Evolutionary conservation across 2,888 invertebrate species (phyloP), one percentile per base, ranked within the genome.

Genomic region (Andricus curvator): DNA sequence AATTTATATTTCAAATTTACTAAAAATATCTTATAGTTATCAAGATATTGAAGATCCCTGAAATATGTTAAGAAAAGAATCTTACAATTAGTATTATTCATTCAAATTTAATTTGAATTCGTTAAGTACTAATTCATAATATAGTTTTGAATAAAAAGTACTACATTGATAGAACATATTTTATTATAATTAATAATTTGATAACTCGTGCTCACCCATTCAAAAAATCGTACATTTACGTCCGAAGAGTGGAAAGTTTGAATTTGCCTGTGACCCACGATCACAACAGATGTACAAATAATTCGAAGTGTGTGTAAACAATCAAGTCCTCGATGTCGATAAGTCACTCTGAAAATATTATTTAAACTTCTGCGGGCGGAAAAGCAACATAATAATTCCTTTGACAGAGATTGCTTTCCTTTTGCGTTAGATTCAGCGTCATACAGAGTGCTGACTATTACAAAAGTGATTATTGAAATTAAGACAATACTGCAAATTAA

Each of bases 381-480:
- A 78, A 90, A 90, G 74, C 90, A 91, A n/a, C 87, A 83, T 8
- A 90, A 56, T 4, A 90, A 41, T 65, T 89, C 85, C 4, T 66
- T 51, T 25, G 67, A 51, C 1, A 74, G 25, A 4, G 65, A 25
- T n/a, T 67, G 56, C 25, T 60, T 48, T 56, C 81, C 78, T 29
- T n/a, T 51, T 60, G 78, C 70, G 13, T 83, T 79, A 62, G 77
- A 56, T 56, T 68, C 64, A 20, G 37, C 37, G 60, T 84, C 81
- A 41, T 81, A 82, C 77, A 80, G 64, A 5, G 78, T 77, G n/a
- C 77, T 56, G n/a, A 29, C 68, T 9, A 66, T 25, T 5, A 81
- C 74, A 22, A 82, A 64, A 37, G 37, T 44, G 20, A 79, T 44
- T 6, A 82, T 64, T 17, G 74, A 51, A 20, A 66, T 37, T n/a